A percentile compares a stretch with the other conserved stretches of the same genome.
phyloP scores from a whole-genome alignment of 2,113 vertebrate genomes.

The Neodon shergylaensis region DNA sequence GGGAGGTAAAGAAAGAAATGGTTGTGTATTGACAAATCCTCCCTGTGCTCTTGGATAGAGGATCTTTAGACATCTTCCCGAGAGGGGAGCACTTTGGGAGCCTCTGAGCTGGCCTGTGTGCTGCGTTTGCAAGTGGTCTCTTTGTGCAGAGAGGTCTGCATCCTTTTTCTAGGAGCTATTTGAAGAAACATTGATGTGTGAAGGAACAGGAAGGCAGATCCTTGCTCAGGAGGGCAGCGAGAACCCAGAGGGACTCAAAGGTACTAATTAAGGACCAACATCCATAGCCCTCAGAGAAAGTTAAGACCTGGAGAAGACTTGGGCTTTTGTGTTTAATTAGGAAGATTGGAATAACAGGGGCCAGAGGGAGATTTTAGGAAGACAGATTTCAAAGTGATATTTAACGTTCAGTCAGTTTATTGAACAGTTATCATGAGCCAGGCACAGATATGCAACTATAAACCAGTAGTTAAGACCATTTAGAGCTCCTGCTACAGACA shows the following conservation, averaged over 20 bases:
- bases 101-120: conserved; percentile 50
- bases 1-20: conserved; percentile 29
- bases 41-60: conserved; percentile 59
- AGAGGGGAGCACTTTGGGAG: background rate
- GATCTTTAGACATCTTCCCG: conserved; percentile 58
- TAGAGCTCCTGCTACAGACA: background rate
- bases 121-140: conserved; percentile 62
- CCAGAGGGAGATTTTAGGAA: conserved; percentile 24
- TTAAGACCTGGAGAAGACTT: conserved; percentile 10
- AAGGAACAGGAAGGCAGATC: conserved; percentile 63
- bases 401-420: conserved; percentile 8
- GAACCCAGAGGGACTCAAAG: conserved; percentile 35
- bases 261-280: conserved; percentile 70
- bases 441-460: background rate
- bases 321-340: conserved; percentile 57
- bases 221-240: conserved; percentile 25
- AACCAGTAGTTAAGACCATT: background rate
- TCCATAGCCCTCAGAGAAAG: conserved; percentile 26
- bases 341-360: conserved; percentile 31
- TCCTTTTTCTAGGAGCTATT: conserved; percentile 66
- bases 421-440: background rate
- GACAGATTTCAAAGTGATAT: conserved; percentile 12
- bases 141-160: conserved; percentile 31
- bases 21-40: conserved; percentile 45
- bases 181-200: conserved; percentile 74